Evolutionary conservation across 2,797 vertebrate genomes (phyloP), one percentile per base, ranked within the genome.

Genomic region (Enteromius thamalakanensis): DNA sequence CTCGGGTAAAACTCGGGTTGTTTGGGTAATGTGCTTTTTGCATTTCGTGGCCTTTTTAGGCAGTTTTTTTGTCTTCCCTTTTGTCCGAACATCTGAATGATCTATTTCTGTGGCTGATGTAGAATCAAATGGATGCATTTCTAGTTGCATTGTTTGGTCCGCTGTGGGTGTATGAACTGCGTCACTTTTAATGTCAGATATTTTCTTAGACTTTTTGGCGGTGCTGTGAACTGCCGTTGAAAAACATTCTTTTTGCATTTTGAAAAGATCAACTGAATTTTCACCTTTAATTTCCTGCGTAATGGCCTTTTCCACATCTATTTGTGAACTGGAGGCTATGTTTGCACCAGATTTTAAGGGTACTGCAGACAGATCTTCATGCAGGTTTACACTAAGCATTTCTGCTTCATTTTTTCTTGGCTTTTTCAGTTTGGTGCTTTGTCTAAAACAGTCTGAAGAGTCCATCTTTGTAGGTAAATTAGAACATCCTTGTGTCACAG

Each of bases 391-490:
- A 40, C 3, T 0, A 4, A 69, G 15, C 7, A 19, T 53, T 67
- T 55, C 49, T 21, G 55, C 17, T 29, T 11, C 62, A 29, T 81
- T 72, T 72, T 62, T 81, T 81, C 79, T 81, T 49, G 40, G 14
- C 55, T 72, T 81, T 60, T 72, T 81, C 19, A 2, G n/a, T 40
- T 34, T 58, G n/a, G 12, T 76, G 2, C 7, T 60, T 76, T 4
- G 49, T 80, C 15, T 79, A 17, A 29, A 37, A 40, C 49, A 14
- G 9, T 11, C 51, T 49, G 65, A 62, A 40, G 17, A 69, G 6
- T 49, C 69, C 0, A 12, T 71, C 12, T 32, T 60, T 64, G 12
- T 23, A 17, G 68, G 17, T 42, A 37, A 76, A 64, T 9, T 5
- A 69, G 45, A 51, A 75, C 23, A 37, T 17, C 9, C 45, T 51